phyloP scores from a whole-genome alignment of 2,797 vertebrate species.

The Chaetodon trifasciatus region DNA sequence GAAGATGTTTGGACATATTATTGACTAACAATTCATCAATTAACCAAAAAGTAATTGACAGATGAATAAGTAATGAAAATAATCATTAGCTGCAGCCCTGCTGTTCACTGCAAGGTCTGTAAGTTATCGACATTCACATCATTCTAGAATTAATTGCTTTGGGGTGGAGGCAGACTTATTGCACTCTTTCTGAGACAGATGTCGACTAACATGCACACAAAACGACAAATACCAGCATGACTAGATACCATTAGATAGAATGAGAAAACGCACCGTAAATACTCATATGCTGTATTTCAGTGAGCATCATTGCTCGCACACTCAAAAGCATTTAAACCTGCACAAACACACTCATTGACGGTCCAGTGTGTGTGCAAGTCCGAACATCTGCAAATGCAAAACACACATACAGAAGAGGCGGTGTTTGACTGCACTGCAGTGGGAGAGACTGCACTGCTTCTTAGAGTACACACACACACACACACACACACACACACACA shows the following conservation, averaged over 20 bases:
- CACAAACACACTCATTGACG: background rate
- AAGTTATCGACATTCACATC: background rate
- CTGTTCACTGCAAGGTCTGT: background rate
- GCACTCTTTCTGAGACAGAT: background rate
- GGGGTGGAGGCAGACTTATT: background rate
- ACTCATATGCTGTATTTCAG: background rate
- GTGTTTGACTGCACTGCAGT: conserved; percentile 29
- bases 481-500: conserved; percentile 24
- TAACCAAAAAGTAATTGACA: background rate
- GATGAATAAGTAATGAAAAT: background rate
- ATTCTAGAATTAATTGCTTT: background rate
- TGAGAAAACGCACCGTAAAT: background rate
- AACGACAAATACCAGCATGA: background rate
- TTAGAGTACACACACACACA: conserved; percentile 27
- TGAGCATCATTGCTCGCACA: background rate
- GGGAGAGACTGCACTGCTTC: conserved; percentile 13
- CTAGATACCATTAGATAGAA: background rate
- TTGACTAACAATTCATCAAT: background rate
- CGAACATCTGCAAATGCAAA: conserved; percentile 39
- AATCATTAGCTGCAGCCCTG: background rate
- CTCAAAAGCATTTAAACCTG: conserved; percentile 15
- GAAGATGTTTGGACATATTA: background rate
- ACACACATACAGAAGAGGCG: conserved; percentile 31
- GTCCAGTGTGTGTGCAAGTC: conserved; percentile 10
- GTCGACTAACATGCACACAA: background rate